Evolutionary conservation across 1,140 invertebrate genomes (phyloP).

Genomic region (Ips nitidus): DNA sequence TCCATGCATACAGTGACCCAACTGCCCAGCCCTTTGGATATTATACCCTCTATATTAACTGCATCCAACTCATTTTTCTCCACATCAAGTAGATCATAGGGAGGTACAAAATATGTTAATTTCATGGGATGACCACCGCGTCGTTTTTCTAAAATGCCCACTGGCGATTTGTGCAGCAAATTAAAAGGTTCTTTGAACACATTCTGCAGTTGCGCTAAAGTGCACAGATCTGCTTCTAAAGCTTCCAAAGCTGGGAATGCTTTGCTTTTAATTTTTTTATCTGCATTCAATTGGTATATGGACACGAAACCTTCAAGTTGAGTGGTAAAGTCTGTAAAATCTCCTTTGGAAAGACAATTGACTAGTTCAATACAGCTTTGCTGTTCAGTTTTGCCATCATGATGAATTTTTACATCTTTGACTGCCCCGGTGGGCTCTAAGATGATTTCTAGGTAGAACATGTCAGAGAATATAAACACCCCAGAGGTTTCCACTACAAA

Average conservation of each 20-base stretch:
- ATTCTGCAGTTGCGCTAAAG: conserved; percentile 72
- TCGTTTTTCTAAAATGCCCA: conserved; percentile 78
- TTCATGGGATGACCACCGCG: conserved; percentile 87
- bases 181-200: conserved; percentile 84
- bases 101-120: conserved; percentile 93
- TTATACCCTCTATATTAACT: conserved; percentile 71
- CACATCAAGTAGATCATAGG: conserved; percentile 85
- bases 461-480: conserved; percentile 91
- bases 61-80: conserved; percentile 71
- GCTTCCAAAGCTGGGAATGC: conserved; percentile 90
- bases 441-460: conserved; percentile 94
- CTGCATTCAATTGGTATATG: conserved; percentile 92
- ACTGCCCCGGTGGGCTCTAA: conserved; percentile 71
- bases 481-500: conserved; percentile 72
- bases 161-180: conserved; percentile 85
- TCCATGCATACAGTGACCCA: conserved; percentile 89
- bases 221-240: conserved; percentile 87
- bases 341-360: conserved; percentile 72
- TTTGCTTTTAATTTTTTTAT: conserved; percentile 93
- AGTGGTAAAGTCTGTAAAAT: conserved; percentile 90
- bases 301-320: conserved; percentile 87
- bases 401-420: conserved; percentile 91
- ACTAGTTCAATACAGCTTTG: conserved; percentile 88
- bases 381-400: conserved; percentile 71
- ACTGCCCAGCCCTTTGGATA: conserved; percentile 74